These are phyloP conservation scores for Ceratosolen solmsi DNA, from an alignment of 1,140 invertebrate species.

Conservation along the genomic window DNA sequence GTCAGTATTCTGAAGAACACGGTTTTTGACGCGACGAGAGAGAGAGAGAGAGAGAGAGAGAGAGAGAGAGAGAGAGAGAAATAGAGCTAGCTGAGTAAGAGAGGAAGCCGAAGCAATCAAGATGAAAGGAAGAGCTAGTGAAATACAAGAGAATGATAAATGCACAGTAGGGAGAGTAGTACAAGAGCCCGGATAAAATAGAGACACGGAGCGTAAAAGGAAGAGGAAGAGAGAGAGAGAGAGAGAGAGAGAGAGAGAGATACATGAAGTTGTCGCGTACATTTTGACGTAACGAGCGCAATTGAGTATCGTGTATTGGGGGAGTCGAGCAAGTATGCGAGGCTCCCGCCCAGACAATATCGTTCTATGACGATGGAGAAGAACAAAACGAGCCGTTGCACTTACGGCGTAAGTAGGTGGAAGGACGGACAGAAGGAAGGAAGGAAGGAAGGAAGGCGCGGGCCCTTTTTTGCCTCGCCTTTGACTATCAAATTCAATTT, in stretches of 20 bases:
- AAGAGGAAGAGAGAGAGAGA: slow-evolving; percentile 26
- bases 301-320: slow-evolving; percentile 47
- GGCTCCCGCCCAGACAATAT: slow-evolving; percentile 28
- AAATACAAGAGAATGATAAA: slow-evolving; percentile 32
- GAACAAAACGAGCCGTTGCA: slow-evolving; percentile 39
- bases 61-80: not conserved
- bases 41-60: slow-evolving; percentile 3
- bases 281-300: slow-evolving; percentile 51
- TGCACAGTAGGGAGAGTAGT: not conserved
- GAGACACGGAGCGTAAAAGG: not conserved
- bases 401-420: slow-evolving; percentile 47
- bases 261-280: slow-evolving; percentile 47
- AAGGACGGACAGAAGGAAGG: not conserved
- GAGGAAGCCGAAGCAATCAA: slow-evolving; percentile 4
- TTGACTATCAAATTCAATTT: slow-evolving; percentile 54
- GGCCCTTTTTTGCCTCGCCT: slow-evolving; percentile 30
- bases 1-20: not conserved
- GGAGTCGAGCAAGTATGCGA: slow-evolving; percentile 49
- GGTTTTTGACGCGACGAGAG: not conserved
- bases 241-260: slow-evolving; percentile 42
- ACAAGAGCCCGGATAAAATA: not conserved
- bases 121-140: slow-evolving; percentile 24
- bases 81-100: not conserved
- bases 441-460: not conserved
- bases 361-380: slow-evolving; percentile 7